A percentile compares a stretch with the other conserved stretches of the same genome.
These are phyloP conservation scores for Nematopogon swammerdamellus DNA, from an alignment of 2,888 invertebrate species.

Conservation along the genomic window DNA sequence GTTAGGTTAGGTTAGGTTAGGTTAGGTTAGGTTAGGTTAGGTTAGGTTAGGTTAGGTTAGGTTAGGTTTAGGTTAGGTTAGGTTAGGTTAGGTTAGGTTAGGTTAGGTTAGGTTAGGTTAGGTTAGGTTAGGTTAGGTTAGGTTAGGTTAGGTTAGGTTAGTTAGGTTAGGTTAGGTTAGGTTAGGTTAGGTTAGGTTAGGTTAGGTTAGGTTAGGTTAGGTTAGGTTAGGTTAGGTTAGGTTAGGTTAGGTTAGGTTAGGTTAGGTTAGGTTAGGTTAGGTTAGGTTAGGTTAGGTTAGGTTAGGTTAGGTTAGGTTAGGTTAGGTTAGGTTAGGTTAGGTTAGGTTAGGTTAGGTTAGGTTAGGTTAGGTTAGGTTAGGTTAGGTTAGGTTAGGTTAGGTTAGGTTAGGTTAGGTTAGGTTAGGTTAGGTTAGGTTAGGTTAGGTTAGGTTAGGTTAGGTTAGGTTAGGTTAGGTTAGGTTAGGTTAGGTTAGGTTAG, in stretches of 20 bases:
- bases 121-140: conserved; percentile 8
- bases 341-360: conserved; percentile 5
- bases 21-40: conserved; percentile 10
- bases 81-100: conserved; percentile 10
- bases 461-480: conserved; percentile 4
- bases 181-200: conserved; percentile 10
- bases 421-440: conserved; percentile 4
- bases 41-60: conserved; percentile 10
- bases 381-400: conserved; percentile 4
- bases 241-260: conserved; percentile 10
- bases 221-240: conserved; percentile 9
- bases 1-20: conserved; percentile 10
- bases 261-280: conserved; percentile 11
- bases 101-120: conserved; percentile 10
- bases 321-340: conserved; percentile 11
- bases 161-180: conserved; percentile 10
- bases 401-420: conserved; percentile 4
- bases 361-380: conserved; percentile 4
- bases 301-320: conserved; percentile 11
- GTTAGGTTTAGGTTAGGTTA: too few relatives aligned
- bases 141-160: conserved; percentile 7
- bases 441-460: conserved; percentile 4
- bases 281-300: conserved; percentile 11
- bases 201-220: conserved; percentile 11
- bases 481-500: conserved; percentile 4